Conservation (phyloP, 2,888 invertebrate genomes). For the Cantharis nigra region DNA sequence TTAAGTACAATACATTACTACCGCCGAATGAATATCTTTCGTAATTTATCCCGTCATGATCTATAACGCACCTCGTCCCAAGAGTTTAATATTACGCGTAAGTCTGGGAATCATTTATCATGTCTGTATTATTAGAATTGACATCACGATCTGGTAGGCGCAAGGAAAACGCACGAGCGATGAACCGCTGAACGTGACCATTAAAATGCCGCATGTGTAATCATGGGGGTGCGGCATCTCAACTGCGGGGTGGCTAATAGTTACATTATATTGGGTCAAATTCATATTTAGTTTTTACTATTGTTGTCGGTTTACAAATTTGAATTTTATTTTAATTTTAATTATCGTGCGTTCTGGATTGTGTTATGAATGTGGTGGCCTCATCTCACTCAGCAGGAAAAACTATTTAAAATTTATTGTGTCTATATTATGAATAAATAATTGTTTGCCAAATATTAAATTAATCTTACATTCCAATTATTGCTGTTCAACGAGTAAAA, state of each 20-base stretch:
- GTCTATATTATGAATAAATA: background rate
- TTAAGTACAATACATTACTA: constrained; percentile 12
- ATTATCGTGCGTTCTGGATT: background rate
- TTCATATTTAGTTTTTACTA: constrained; percentile 20
- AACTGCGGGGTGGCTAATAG: constrained; percentile 13
- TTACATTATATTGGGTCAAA: constrained; percentile 11
- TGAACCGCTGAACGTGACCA: constrained; percentile 44
- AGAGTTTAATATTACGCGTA: constrained; percentile 40
- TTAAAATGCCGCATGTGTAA: constrained; percentile 40
- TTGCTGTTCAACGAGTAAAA: no score
- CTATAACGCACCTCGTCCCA: constrained; percentile 28
- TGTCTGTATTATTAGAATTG: constrained; percentile 40
- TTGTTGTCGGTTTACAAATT: constrained; percentile 7
- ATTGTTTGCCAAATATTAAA: background rate
- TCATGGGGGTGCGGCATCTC: constrained; percentile 27
- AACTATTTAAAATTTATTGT: background rate
- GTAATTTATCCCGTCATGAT: constrained; percentile 28
- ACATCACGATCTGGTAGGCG: constrained; percentile 58
- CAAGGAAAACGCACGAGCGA: constrained; percentile 59
- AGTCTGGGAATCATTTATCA: constrained; percentile 42
- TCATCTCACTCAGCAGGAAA: background rate
- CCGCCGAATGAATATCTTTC: constrained; percentile 32
- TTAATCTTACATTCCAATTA: no score
- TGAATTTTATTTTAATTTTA: background rate
- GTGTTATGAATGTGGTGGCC: background rate